Conservation (phyloP, 2,113 vertebrate species). For the Gymnorhina tibicen region DNA sequence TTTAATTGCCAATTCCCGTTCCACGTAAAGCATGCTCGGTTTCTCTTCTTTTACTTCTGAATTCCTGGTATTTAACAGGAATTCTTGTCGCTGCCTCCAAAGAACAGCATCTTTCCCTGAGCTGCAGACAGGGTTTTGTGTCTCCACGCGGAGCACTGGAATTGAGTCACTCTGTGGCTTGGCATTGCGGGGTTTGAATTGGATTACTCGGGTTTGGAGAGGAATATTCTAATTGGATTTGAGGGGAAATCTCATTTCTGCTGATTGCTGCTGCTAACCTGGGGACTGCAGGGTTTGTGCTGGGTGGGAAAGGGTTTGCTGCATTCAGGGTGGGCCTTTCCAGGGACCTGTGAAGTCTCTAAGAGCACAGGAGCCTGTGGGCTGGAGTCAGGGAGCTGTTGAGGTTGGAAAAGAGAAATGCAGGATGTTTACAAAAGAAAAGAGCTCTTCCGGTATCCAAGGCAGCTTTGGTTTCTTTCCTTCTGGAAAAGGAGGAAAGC, state of each 20-base stretch:
- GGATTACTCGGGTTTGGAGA: neutral
- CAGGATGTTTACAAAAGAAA: rapidly evolving
- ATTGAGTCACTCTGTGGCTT: neutral
- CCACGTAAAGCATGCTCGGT: neutral
- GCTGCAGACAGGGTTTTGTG: rapidly evolving
- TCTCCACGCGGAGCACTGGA: rapidly evolving
- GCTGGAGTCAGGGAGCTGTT: rapidly evolving
- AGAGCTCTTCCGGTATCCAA: neutral
- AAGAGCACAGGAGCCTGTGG: neutral
- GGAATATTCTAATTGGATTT: neutral
- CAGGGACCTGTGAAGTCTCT: rapidly evolving
- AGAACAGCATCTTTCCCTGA: neutral
- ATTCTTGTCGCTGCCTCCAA: neutral
- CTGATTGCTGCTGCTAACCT: neutral
- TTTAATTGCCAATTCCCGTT: neutral
- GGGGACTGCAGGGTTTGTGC: neutral
- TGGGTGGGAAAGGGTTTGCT: neutral
- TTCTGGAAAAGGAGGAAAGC: neutral
- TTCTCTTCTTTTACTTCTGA: neutral
- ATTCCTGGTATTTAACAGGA: neutral
- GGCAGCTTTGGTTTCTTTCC: neutral
- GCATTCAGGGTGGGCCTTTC: rapidly evolving
- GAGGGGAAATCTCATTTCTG: neutral
- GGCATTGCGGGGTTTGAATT: rapidly evolving
- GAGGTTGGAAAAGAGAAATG: neutral